Conservation (phyloP, 2,888 invertebrate genomes). For the Rhodophaea formosa region DNA sequence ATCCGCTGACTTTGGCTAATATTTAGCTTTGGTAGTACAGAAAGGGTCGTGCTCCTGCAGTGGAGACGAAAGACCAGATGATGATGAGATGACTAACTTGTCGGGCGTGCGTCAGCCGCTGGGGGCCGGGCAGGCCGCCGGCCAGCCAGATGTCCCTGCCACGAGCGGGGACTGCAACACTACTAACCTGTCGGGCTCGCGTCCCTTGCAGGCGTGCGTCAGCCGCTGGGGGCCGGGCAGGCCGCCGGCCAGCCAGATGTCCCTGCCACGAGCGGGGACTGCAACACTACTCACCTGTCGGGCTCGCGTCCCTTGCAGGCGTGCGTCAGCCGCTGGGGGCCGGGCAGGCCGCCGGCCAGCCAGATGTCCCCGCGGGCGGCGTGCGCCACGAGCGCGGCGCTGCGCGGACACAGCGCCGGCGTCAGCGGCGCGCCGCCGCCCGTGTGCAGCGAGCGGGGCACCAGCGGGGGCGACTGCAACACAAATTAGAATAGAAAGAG, state of each 20-base stretch:
- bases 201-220: constrained; percentile 67
- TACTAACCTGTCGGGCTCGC: constrained; percentile 61
- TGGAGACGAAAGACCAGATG: no score
- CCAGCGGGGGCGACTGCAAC: constrained; percentile 61
- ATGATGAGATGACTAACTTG: constrained; percentile 83
- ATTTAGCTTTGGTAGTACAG: no score
- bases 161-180: constrained; percentile 89
- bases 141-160: constrained; percentile 97
- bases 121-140: constrained; percentile 58
- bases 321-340: constrained; percentile 67
- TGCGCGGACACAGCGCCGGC: constrained; percentile 85
- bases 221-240: constrained; percentile 59
- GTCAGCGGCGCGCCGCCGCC: constrained; percentile 73
- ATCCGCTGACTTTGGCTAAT: no score
- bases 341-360: constrained; percentile 83
- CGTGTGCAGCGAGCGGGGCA: constrained; percentile 63
- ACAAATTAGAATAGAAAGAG: not conserved
- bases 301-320: constrained; percentile 64
- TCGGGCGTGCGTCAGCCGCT: constrained; percentile 95
- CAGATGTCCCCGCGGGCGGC: constrained; percentile 95
- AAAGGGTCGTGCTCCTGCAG: no score
- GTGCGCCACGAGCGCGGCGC: constrained; percentile 91
- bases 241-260: constrained; percentile 91
- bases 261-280: constrained; percentile 93
- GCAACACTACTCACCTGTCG: constrained; percentile 61